phyloP scores from a whole-genome alignment of 2,888 invertebrate genomes.

The Sphaerophoria rueppellii region DNA sequence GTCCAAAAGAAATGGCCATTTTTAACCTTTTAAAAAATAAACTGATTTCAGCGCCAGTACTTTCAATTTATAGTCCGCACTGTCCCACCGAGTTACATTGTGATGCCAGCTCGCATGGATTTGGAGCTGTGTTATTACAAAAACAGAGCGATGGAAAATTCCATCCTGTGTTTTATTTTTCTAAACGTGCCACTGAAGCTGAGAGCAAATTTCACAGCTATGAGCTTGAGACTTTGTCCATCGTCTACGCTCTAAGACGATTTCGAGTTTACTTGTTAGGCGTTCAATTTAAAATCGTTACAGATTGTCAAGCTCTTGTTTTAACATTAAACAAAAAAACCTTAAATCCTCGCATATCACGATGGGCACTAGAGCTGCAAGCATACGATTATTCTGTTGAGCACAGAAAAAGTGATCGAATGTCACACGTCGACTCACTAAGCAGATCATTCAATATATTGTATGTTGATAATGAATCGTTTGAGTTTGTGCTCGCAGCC shows the following conservation, averaged over 20 bases:
- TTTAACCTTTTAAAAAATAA: conserved; percentile 50
- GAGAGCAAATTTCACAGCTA: conserved; percentile 76
- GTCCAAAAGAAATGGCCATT: conserved; percentile 10
- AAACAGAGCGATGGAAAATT: conserved; percentile 52
- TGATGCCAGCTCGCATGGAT: conserved; percentile 74
- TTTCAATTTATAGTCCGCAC: conserved; percentile 75
- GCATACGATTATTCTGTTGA: conserved; percentile 25
- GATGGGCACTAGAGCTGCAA: background rate
- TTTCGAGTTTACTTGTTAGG: conserved; percentile 52
- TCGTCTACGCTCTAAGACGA: conserved; percentile 27
- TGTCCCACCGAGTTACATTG: conserved; percentile 76
- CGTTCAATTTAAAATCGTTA: conserved; percentile 34
- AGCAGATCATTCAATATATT: conserved; percentile 69
- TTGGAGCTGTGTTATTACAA: conserved; percentile 74
- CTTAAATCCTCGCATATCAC: conserved; percentile 14
- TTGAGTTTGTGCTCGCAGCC: conserved; percentile 47
- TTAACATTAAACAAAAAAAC: conserved; percentile 45
- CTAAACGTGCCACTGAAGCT: conserved; percentile 72
- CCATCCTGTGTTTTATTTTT: conserved; percentile 75
- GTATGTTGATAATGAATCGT: conserved; percentile 26
- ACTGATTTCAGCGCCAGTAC: conserved; percentile 64
- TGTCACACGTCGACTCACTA: conserved; percentile 72
- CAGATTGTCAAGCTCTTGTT: conserved; percentile 50
- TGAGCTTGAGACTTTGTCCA: conserved; percentile 44
- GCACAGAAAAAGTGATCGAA: conserved; percentile 54